phyloP scores from a whole-genome alignment of 2,888 invertebrate species.

The Orthonevra nobilis region DNA sequence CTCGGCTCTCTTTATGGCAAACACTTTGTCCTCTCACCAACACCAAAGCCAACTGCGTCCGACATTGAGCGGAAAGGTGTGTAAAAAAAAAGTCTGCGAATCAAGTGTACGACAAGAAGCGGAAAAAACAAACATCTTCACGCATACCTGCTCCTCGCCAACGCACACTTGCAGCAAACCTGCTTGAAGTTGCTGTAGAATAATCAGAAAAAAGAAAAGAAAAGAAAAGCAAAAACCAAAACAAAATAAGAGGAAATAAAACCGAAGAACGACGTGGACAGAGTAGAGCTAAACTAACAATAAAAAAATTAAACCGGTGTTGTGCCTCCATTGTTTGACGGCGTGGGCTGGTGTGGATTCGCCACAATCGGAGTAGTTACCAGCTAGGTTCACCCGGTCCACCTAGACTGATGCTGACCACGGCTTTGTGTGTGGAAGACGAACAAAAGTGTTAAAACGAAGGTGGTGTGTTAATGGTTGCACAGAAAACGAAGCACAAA shows the following conservation, averaged over 20 bases:
- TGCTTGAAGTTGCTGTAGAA: no score
- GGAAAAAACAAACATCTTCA: constrained; percentile 15
- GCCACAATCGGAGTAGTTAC: constrained; percentile 14
- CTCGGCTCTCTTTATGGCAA: background rate
- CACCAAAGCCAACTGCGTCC: background rate
- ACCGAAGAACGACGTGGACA: constrained; percentile 7
- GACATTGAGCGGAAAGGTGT: background rate
- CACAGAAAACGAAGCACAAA: constrained; percentile 4
- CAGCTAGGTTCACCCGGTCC: constrained; percentile 3
- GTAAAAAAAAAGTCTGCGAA: background rate
- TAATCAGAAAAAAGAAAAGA: constrained; percentile 22
- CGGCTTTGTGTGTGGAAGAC: constrained; percentile 23
- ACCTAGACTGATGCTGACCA: constrained; percentile 43
- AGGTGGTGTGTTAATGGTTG: constrained; percentile 58
- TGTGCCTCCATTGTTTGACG: constrained; percentile 63
- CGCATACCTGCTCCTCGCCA: constrained; percentile 47
- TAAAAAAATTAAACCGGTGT: constrained; percentile 68
- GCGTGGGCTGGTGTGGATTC: background rate
- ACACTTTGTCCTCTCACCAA: background rate
- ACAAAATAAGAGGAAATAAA: constrained; percentile 28
- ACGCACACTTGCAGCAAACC: constrained; percentile 37
- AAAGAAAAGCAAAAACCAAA: constrained; percentile 49
- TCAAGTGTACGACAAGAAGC: constrained; percentile 16
- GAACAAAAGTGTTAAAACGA: constrained; percentile 62
- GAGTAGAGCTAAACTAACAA: constrained; percentile 40